Evolutionary conservation across 1,140 invertebrate species (phyloP), one percentile per base, ranked within the genome.

Genomic region (Drosophila pseudoananassae): DNA sequence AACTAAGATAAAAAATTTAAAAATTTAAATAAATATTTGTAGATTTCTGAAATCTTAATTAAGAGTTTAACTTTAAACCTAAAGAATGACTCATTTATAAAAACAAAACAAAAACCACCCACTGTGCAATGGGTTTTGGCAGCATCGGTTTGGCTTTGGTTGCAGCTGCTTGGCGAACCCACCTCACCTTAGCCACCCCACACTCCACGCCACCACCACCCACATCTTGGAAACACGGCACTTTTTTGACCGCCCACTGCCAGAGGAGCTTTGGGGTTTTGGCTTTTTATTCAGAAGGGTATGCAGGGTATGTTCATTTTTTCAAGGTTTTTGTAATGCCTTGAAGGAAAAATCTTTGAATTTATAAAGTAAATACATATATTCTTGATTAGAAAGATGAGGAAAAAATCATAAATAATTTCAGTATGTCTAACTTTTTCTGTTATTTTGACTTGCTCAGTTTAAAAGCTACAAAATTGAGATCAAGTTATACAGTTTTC

Each of bases 181-280:
- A 66, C 76, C 77, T 84, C 70, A 71, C 80, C 72, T 46, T 47
- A 66, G 38, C 68, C 60, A 45, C 17, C 5, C 25, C 25, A 27
- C 25, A 57, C 45, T 20, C 17, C 52, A 43, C 53, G n/a, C 23
- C 40, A 59, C 46, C 36, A 40, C 36, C 17, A 20, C 63, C 10
- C 7, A 46, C 14, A 27, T 33, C 29, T n/a, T 15, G 46, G 49
- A 31, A 31, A 55, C 73, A 56, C 65, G 69, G 60, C 70, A 64
- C 61, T 59, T 78, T 61, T 54, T 43, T 64, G 65, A 51, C 66
- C 81, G 81, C 81, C 81, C 81, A 87, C 81, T 53, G 82, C 60
- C 40, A 46, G 33, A 38, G 76, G 25, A 27, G 6, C 70, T 79
- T 70, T 79, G 65, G 58, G 64, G 81, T 76, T 76, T 72, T 54